Base-by-base conservation (phyloP, 1,140 invertebrate species). In the Aphaenogaster ashmeadi region DNA sequence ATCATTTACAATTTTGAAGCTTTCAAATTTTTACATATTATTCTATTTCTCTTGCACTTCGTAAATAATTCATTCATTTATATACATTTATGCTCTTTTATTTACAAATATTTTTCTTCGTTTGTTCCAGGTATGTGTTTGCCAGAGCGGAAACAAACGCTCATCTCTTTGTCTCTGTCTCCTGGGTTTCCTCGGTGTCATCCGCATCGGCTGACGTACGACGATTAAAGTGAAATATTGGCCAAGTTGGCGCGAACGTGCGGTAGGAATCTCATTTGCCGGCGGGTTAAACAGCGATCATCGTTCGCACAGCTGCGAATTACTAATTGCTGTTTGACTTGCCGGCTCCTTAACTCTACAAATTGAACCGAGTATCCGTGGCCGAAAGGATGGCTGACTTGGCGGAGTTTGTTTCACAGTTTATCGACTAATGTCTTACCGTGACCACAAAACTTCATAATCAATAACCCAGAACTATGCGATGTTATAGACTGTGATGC, bases 251-350 rank as follows among this genome's bases (percentile, higher is more conserved):
- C 69, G 66, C 67, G 75, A 83, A 83, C 86, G 86, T 75, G 80
- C 50, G 74, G 66, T 72, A 62, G 66, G 84, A 75, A 74, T 81
- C 78, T 80, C 88, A 66, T 87, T 87, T 87, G 80, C 58, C 47
- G 66, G 80, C 72, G 62, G 74, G 52, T 72, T 87, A 83, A 85
- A 89, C 64, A 71, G 85, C 88, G 79, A 87, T 71, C 85, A 81
- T 84, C 80, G 80, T 74, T 84, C 79, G 86, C 80, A 33, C 86
- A 84, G 58, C 60, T 87, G 77, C 60, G 58, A 50, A 79, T 83
- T 87, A 81, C 86, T 90, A 90, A 90, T 90, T 90, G 79, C 88
- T 75, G 67, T 90, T 90, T 88, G 88, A 90, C 64, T 80, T 47
- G 62, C 36, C 52, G 27, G 47, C 52, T 78, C 60, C 74, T 85